Base-by-base conservation (phyloP, 2,113 vertebrate genomes). In the Orcinus orca region DNA sequence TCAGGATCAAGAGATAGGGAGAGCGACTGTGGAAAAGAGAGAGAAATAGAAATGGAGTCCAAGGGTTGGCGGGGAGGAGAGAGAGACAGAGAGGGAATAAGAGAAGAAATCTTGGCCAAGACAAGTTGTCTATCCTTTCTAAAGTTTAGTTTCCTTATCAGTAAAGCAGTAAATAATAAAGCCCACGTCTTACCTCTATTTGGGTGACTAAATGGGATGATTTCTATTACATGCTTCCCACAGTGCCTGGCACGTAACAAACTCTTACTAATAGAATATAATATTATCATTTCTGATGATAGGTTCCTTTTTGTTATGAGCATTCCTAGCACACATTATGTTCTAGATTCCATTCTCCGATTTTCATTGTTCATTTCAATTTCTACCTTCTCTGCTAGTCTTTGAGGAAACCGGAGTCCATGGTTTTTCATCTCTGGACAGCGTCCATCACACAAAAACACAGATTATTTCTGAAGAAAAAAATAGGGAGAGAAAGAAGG, bases 121-220 rank as follows among this genome's bases (percentile, higher is more conserved):
- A 25, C 58, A 88, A 71, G 31, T 21, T 81, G 50, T 6, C 13
- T 38, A 68, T 62, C 86, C n/a, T 97, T 95, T 90, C 31, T 60
- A 84, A 93, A 38, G 13, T 25, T 87, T 44, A 53, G 31, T 38
- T 96, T 93, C 26, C 60, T 94, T 29, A 70, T 79, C 13, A 73
- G 26, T 73, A 73, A 91, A 74, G 76, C 41, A 80, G 14, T 79
- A 90, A 79, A 25, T 77, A 71, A 65, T 60, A 91, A 62, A 47
- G 26, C 50, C 7, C 18, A 5, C 2, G 23, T 63, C 14, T 88
- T 80, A 89, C 47, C 7, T 62, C 10, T 77, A 3, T 70, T 86
- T 90, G 63, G 38, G 79, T 68, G 50, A 93, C 41, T 12, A 60
- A 44, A 36, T 60, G 14, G 36, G 25, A 31, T 95, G 14, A 73